Conservation (phyloP, 2,888 invertebrate species). For the Anoplius nigerrimus region DNA sequence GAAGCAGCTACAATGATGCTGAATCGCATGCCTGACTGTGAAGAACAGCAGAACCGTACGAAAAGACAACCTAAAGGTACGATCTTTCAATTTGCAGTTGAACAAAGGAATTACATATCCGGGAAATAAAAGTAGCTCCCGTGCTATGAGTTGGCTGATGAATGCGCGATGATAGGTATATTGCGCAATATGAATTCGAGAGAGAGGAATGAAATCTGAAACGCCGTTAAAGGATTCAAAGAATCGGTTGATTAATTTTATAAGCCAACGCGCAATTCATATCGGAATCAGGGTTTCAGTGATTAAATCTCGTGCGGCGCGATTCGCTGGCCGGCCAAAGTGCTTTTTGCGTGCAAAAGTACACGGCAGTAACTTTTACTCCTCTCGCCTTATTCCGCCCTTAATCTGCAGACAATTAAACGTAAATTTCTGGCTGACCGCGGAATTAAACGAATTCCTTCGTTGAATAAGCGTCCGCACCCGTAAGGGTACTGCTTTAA, state of each 20-base stretch:
- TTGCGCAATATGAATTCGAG: no score
- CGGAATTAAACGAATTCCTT: slow-evolving; percentile 8
- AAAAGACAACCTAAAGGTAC: no score
- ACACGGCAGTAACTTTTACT: neutral
- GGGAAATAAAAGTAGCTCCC: no score
- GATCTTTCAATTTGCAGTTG: no score
- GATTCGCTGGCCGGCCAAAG: neutral
- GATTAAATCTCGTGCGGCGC: neutral
- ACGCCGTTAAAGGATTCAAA: no score
- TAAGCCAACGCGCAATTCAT: slow-evolving; percentile 1
- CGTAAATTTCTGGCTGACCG: slow-evolving; percentile 9
- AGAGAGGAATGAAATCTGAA: no score
- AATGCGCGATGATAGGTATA: no score
- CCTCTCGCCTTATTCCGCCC: neutral
- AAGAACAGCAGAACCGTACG: no score
- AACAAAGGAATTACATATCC: no score
- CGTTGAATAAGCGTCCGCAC: neutral
- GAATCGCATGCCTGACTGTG: no score
- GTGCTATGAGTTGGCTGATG: no score
- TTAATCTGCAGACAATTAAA: slow-evolving; percentile 10
- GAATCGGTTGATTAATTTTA: neutral
- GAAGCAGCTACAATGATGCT: no score
- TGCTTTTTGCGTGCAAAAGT: neutral
- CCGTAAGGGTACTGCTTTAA: neutral
- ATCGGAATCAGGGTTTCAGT: neutral